Evolutionary conservation across 1,140 invertebrate genomes (phyloP).

Genomic region (Drosophila auraria): DNA sequence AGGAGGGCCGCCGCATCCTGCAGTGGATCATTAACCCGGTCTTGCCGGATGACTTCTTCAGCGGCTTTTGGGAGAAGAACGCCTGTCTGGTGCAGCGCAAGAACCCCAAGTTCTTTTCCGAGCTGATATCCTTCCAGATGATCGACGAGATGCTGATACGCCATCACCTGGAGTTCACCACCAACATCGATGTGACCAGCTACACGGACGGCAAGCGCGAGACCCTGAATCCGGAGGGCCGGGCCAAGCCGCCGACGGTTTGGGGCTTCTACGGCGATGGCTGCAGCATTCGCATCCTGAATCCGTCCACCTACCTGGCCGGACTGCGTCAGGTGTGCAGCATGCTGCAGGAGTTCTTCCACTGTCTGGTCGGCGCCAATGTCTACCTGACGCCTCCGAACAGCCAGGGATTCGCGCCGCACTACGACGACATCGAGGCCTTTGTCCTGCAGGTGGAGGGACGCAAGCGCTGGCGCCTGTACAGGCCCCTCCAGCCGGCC

Average conservation of each 20-base stretch:
- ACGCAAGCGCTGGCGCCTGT: slow-evolving; percentile 97
- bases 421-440: slow-evolving; percentile 99
- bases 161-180: slow-evolving; percentile 91
- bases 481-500: slow-evolving; percentile 88
- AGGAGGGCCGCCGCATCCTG: slow-evolving; percentile 88
- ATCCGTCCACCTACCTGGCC: slow-evolving; percentile 95
- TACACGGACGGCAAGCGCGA: slow-evolving; percentile 92
- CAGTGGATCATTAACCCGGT: slow-evolving; percentile 91
- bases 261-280: slow-evolving; percentile 97
- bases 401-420: slow-evolving; percentile 98
- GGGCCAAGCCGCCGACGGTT: slow-evolving; percentile 90
- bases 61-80: slow-evolving; percentile 91
- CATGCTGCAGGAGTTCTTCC: slow-evolving; percentile 97
- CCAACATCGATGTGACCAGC: slow-evolving; percentile 96
- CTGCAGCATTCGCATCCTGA: slow-evolving; percentile 95
- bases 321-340: slow-evolving; percentile 88
- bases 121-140: slow-evolving; percentile 90
- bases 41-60: slow-evolving; percentile 88
- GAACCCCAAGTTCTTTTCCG: slow-evolving; percentile 89
- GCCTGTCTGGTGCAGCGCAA: slow-evolving; percentile 91
- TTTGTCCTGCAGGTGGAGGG: slow-evolving; percentile 99
- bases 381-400: slow-evolving; percentile 97
- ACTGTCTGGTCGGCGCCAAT: slow-evolving; percentile 97
- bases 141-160: slow-evolving; percentile 92
- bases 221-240: slow-evolving; percentile 94